These are phyloP conservation scores for Cynoglossus semilaevis DNA, from an alignment of 2,113 vertebrate species.

Conservation along the genomic window DNA sequence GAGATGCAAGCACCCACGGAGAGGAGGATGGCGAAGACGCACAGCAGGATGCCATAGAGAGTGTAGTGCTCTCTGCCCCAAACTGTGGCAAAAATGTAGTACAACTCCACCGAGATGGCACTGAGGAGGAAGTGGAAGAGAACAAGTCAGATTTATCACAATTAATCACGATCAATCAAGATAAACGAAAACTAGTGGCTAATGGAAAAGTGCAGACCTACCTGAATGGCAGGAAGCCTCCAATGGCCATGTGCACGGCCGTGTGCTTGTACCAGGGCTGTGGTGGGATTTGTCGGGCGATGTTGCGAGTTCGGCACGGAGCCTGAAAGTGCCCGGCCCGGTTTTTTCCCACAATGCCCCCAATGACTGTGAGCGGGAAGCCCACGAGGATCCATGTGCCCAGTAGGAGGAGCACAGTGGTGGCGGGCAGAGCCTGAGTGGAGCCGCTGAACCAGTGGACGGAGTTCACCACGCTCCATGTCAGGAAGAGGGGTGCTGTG, in stretches of 20 bases:
- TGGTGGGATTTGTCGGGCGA: slow-evolving; percentile 85
- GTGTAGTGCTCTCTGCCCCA: slow-evolving; percentile 95
- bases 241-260: slow-evolving; percentile 88
- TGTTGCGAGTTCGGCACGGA: slow-evolving; percentile 90
- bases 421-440: slow-evolving; percentile 87
- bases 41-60: slow-evolving; percentile 88
- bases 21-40: slow-evolving; percentile 89
- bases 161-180: too few relatives aligned
- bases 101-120: slow-evolving; percentile 92
- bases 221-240: slow-evolving; percentile 94
- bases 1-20: slow-evolving; percentile 93
- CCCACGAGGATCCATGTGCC: slow-evolving; percentile 88
- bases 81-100: slow-evolving; percentile 93
- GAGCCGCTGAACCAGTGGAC: slow-evolving; percentile 92
- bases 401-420: slow-evolving; percentile 87
- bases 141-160: not conserved
- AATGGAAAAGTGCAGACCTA: too few relatives aligned
- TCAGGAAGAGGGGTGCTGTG: slow-evolving; percentile 89
- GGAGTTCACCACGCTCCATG: slow-evolving; percentile 90
- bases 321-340: slow-evolving; percentile 85
- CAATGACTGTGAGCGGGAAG: slow-evolving; percentile 90
- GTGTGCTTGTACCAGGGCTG: slow-evolving; percentile 92
- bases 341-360: slow-evolving; percentile 91
- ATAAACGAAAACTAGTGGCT: too few relatives aligned
- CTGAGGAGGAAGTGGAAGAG: slow-evolving; percentile 58